Base-by-base conservation (phyloP, 2,888 invertebrate species). In the Cenopis cana region DNA sequence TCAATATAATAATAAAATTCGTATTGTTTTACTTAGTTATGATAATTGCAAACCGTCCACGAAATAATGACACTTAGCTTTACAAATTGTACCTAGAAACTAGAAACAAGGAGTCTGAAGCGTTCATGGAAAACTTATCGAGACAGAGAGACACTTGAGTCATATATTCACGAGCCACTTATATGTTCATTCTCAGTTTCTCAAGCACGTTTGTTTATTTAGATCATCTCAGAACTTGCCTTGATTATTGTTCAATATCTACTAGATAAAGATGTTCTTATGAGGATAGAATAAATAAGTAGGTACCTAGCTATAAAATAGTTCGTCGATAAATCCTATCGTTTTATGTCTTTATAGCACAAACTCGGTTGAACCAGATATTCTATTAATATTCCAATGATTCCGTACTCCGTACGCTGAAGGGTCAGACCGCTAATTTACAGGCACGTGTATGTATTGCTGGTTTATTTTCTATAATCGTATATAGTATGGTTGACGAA, bases 291-390 rank as follows among this genome's bases (percentile, higher is more conserved):
- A 4, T 2, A 4, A 4, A 29, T 2, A 29, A 5, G 3, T 29
- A 29, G 2, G 29, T 5, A 24, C 41, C 10, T 10, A 41, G 12
- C 41, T 5, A 46, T n/a, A 46, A 46, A 46, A 46, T 46, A 5
- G 41, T 14, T n/a, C 5, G 6, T 46, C 38, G 12, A 38, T 38
- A 38, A 12, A 38, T 12, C 29, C 38, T 17, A 46, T 17, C 17
- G 17, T 18, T 55, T 33, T 33, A 20, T 54, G 36, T 18, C 46
- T 66, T 6, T 6, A 46, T 46, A n/a, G 41, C n/a, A 52, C n/a
- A 46, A 66, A 66, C 66, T 66, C 24, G 56, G 46, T 20, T 46
- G 66, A 46, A 46, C 66, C 46, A 54, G 66, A 55, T 66, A 17
- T 36, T 54, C 66, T 66, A 66, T 66, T 66, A 33, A 66, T 46